Evolutionary conservation across 2,888 invertebrate species (phyloP), one percentile per base, ranked within the genome.

Genomic region (Hypena proboscidalis): DNA sequence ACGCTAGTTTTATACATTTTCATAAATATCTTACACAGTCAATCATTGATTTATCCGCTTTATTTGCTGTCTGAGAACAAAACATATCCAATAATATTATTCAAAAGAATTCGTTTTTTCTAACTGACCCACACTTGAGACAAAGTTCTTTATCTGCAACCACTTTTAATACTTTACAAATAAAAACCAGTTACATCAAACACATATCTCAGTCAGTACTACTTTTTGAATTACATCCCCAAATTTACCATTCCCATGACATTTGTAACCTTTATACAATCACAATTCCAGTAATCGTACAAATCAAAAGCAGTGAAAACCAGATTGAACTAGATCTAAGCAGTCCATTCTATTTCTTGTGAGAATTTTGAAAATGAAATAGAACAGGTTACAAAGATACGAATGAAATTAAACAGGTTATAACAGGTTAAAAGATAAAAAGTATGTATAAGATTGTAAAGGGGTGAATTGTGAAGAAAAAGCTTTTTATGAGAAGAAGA

Each of bases 361-460:
- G 61, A 48, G 65, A 58, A 65, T 39, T 59, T 54, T 42, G 6
- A 46, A n/a, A n/a, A n/a, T 41, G 19, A 41, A 55, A 52, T 39
- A 35, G 29, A 55, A 65, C 66, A 65, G 50, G 66, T 65, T 58
- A 55, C 29, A 6, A 9, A 45, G 35, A 44, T 48, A 13, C 31
- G 33, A 33, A 58, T 62, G 21, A 58, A 45, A 55, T 51, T 48
- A 27, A 47, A 73, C 70, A 65, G 66, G 72, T 65, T 60, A 38
- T 26, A 25, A 25, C 44, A 44, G 44, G 38, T 45, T 45, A 39
- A 22, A 19, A 30, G 4, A 29, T 7, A 7, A n/a, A 14, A 9
- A 2, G 4, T 13, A 2, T 8, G n/a, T 11, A 25, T 4, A 9
- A 25, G 25, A 25, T 8, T 4, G 17, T 17, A 5, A 4, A 17